phyloP scores from a whole-genome alignment of 2,113 vertebrate species.

The Cacatua alba region DNA sequence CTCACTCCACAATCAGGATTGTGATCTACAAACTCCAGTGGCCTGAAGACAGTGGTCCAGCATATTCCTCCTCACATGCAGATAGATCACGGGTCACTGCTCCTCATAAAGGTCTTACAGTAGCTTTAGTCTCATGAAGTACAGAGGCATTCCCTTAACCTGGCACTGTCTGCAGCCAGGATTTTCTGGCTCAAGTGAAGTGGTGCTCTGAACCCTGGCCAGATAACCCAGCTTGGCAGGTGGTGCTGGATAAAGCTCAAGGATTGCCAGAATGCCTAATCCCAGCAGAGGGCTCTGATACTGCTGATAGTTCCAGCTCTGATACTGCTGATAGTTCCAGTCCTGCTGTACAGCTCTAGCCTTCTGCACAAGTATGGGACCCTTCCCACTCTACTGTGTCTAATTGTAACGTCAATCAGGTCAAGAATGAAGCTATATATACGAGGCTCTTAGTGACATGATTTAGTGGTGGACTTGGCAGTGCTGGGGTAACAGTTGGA shows the following conservation, averaged over 20 bases:
- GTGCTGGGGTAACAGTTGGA: background rate
- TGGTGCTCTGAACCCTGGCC: background rate
- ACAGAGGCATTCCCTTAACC: background rate
- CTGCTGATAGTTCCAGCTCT: background rate
- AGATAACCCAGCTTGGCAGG: background rate
- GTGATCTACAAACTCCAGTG: background rate
- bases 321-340: background rate
- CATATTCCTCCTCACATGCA: fast-evolving
- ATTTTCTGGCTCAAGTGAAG: background rate
- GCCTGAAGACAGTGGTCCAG: background rate
- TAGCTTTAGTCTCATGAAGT: background rate
- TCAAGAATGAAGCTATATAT: background rate
- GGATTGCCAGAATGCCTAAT: background rate
- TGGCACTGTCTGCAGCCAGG: background rate
- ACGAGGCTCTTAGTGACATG: background rate
- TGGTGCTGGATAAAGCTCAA: background rate
- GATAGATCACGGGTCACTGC: background rate
- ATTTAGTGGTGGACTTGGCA: background rate
- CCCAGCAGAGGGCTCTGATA: background rate
- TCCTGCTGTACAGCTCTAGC: background rate
- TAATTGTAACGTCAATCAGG: fast-evolving
- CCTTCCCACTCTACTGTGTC: background rate
- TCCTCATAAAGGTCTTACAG: background rate
- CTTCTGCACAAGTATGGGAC: background rate
- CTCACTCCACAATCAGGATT: background rate